Evolutionary conservation across 2,888 invertebrate genomes (phyloP).

Genomic region (Arrhopalites spinosus): DNA sequence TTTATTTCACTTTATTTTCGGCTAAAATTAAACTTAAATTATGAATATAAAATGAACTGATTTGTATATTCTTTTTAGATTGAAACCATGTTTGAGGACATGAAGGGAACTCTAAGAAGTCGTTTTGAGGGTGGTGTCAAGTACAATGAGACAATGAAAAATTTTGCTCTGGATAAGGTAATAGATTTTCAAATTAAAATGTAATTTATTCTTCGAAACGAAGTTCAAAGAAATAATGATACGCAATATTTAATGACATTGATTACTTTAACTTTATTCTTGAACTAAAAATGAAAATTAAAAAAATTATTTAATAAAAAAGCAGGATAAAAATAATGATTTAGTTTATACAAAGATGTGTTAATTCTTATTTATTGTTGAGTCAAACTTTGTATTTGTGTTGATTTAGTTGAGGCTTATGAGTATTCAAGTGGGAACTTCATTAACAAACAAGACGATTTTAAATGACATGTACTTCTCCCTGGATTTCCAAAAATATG

Average conservation of each 20-base stretch:
- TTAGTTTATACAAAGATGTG: no score
- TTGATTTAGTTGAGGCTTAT: constrained; percentile 63
- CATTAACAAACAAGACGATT: constrained; percentile 58
- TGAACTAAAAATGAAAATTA: no score
- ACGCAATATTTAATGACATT: no score
- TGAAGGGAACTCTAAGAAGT: constrained; percentile 55
- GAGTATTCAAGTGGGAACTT: constrained; percentile 62
- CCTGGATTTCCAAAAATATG: constrained; percentile 62
- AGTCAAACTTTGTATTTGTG: no score
- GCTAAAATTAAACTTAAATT: background rate
- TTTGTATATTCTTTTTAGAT: constrained; percentile 52
- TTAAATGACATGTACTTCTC: constrained; percentile 61
- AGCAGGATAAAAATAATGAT: no score
- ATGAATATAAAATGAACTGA: background rate
- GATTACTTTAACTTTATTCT: no score
- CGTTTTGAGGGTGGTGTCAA: constrained; percentile 56
- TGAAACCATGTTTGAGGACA: constrained; percentile 57
- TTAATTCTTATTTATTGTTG: no score
- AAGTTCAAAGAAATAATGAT: no score
- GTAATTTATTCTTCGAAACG: background rate
- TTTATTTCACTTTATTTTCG: background rate
- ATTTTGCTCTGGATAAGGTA: constrained; percentile 60
- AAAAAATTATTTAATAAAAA: no score
- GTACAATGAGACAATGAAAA: constrained; percentile 56
- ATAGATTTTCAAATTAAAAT: no score